Percentiles rank a stretch among this genome's conserved stretches.
phyloP scores from a whole-genome alignment of 2,113 vertebrate species.

The Alces alces region DNA sequence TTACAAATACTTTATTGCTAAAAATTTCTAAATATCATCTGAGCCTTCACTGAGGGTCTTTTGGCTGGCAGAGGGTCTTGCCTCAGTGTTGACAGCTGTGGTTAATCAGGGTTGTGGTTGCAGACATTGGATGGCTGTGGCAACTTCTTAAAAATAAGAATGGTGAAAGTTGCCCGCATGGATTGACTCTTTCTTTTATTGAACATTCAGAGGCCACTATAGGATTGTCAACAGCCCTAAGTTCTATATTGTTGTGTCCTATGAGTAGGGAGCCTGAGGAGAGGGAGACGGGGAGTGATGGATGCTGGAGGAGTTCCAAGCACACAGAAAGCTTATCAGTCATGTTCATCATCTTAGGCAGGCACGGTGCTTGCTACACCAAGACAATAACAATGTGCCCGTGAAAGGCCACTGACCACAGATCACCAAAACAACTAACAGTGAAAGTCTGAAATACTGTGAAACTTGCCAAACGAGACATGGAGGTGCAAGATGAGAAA shows the following conservation, averaged over 20 bases:
- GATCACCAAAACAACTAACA: neutral
- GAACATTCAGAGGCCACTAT: neutral
- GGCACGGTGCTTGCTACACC: neutral
- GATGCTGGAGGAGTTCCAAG: neutral
- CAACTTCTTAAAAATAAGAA: neutral
- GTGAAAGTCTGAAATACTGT: neutral
- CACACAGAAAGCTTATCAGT: fast-evolving
- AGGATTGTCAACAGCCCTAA: neutral
- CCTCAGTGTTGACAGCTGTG: neutral
- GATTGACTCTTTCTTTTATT: neutral
- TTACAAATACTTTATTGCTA: neutral
- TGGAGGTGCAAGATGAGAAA: neutral
- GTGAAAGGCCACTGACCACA: neutral
- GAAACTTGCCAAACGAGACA: neutral
- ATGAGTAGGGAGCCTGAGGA: neutral
- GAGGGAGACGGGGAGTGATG: neutral
- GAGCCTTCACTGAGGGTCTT: neutral
- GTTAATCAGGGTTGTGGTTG: neutral
- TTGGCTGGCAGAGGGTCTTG: neutral
- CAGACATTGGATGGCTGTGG: neutral
- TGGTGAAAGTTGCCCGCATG: neutral
- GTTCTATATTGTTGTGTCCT: neutral
- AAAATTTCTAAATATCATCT: neutral
- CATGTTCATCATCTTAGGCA: fast-evolving
- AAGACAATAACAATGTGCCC: neutral